A percentile compares a stretch with the other conserved stretches of the same genome.
Conservation (phyloP, 2,113 vertebrate species). For the Mesocricetus auratus region DNA sequence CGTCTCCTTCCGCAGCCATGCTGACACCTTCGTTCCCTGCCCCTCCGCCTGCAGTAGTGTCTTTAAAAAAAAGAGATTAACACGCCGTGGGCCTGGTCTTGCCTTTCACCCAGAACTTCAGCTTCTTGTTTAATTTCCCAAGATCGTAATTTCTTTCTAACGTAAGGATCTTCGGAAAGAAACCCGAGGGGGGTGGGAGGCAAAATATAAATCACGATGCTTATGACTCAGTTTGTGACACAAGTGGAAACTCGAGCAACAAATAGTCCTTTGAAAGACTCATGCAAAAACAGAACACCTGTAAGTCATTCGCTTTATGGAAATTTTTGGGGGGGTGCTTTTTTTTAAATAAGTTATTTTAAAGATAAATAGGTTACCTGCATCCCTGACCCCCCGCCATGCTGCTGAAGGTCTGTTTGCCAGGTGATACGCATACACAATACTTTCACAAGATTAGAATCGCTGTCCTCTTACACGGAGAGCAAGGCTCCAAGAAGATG, state of each 20-base stretch:
- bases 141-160: conserved; percentile 17
- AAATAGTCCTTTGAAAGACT: conserved; percentile 62
- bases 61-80: background rate
- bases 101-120: background rate
- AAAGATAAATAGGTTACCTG: conserved; percentile 32
- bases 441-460: background rate
- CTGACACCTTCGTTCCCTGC: rapidly evolving
- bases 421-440: background rate
- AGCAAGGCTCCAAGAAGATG: background rate
- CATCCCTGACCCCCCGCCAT: background rate
- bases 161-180: conserved; percentile 37
- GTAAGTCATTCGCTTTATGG: conserved; percentile 39
- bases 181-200: background rate
- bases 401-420: background rate
- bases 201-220: conserved; percentile 61
- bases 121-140: background rate
- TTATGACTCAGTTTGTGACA: conserved; percentile 34
- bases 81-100: rapidly evolving
- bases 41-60: background rate
- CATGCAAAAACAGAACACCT: conserved; percentile 37
- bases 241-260: conserved; percentile 4
- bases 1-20: background rate
- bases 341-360: conserved; percentile 58
- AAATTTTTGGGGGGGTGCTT: background rate
- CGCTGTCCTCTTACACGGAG: background rate